Evolutionary conservation across 30 jellyfish, hydroid and myxozoan species (phyloP).

Genomic region (Cassiopea andromeda): DNA sequence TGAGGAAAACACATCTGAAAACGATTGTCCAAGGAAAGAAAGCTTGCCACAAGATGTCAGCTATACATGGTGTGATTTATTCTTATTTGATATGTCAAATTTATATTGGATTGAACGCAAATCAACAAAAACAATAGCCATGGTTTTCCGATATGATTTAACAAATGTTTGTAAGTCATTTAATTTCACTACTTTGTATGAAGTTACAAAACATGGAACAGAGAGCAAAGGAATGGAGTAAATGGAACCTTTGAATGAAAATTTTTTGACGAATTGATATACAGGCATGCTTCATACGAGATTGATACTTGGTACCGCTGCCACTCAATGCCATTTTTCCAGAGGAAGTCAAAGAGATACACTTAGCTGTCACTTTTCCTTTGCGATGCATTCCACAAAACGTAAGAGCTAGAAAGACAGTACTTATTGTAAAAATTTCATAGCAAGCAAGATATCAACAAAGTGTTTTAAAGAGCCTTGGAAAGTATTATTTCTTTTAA

Average conservation of each 20-base stretch:
- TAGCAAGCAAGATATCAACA: no score
- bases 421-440: no score
- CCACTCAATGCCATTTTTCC: no score
- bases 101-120: slow-evolving; percentile 36
- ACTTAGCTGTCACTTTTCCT: no score
- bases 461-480: no score
- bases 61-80: slow-evolving; percentile 43
- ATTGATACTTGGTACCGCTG: no score
- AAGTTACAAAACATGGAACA: neutral
- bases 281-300: no score
- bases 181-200: slow-evolving; percentile 4
- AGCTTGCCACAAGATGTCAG: slow-evolving; percentile 55
- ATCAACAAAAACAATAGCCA: slow-evolving; percentile 26
- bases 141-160: slow-evolving; percentile 19
- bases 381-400: no score
- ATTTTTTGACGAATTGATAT: no score
- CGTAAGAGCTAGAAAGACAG: no score
- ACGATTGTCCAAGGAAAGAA: slow-evolving; percentile 16
- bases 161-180: slow-evolving; percentile 29
- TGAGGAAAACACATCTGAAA: slow-evolving; percentile 48
- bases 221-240: neutral
- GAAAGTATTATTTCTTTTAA: no score
- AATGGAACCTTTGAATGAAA: neutral
- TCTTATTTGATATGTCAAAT: slow-evolving; percentile 41
- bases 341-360: no score